phyloP scores from a whole-genome alignment of 2,113 vertebrate genomes.

The Todiramphus saurophagus region DNA sequence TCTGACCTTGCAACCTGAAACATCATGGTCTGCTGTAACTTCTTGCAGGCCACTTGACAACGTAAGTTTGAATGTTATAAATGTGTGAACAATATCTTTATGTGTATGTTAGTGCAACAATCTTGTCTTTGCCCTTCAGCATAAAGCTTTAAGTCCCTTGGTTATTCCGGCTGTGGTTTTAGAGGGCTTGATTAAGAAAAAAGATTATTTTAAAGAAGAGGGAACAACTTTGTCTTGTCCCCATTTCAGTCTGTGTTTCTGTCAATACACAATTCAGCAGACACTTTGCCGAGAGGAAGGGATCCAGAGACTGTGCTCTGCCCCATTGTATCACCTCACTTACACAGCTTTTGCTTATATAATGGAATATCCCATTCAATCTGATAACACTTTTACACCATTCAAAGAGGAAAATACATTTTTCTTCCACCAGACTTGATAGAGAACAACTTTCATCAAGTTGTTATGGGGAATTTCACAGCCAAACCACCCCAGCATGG shows the following conservation, averaged over 20 bases:
- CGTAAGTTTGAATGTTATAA: background rate
- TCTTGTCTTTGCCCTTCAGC: background rate
- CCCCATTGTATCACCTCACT: background rate
- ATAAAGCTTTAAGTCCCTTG: background rate
- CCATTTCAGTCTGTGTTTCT: background rate
- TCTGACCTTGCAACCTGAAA: slow-evolving; percentile 1
- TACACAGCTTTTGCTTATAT: background rate
- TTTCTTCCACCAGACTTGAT: background rate
- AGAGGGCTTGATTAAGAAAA: background rate
- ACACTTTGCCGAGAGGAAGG: background rate
- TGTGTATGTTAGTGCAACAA: background rate
- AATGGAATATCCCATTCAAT: background rate
- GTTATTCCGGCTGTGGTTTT: background rate
- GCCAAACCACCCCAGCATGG: background rate
- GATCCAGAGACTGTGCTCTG: background rate
- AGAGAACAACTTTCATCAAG: background rate
- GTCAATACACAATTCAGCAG: background rate
- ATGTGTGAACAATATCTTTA: background rate
- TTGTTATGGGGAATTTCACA: background rate
- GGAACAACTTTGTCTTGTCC: background rate
- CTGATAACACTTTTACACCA: background rate
- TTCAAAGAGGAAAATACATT: background rate
- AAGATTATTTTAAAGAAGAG: background rate
- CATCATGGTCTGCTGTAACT: background rate
- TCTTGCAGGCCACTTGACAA: background rate